Conservation (phyloP, 2,797 vertebrate genomes). For the Aplochiton taeniatus region DNA sequence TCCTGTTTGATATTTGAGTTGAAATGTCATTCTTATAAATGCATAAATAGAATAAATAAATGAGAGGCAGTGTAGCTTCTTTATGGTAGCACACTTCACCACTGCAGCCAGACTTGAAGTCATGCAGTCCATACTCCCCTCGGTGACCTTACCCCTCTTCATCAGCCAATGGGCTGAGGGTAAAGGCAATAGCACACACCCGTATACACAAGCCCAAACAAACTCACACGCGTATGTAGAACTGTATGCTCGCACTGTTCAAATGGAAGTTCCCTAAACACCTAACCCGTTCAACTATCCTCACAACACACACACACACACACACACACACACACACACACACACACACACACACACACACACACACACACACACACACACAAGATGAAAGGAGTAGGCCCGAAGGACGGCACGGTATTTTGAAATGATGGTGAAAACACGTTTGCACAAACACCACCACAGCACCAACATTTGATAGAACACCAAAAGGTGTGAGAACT, state of each 20-base stretch:
- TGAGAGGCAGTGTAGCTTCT: constrained; percentile 17
- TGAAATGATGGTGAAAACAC: not conserved
- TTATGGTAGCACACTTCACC: constrained; percentile 18
- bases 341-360: not conserved
- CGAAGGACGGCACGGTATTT: too few species aligned
- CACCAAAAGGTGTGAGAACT: too few species aligned
- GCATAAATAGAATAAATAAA: too few species aligned
- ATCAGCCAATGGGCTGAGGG: not conserved
- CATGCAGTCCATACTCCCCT: not conserved
- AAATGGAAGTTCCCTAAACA: too few species aligned
- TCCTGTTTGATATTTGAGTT: not conserved
- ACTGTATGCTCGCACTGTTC: too few species aligned
- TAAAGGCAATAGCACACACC: constrained; percentile 1
- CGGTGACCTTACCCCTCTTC: not conserved
- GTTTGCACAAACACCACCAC: not conserved
- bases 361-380: constrained; percentile 3
- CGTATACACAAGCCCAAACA: constrained; percentile 1
- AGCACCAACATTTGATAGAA: too few species aligned
- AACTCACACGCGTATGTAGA: not conserved
- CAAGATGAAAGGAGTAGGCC: not conserved
- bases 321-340: not conserved
- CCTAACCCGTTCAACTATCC: too few species aligned
- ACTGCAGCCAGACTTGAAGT: not conserved
- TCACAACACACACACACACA: not conserved
- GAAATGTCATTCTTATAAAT: constrained; percentile 16